Conservation (phyloP, 2,888 invertebrate genomes). For the Protonemura montana region DNA sequence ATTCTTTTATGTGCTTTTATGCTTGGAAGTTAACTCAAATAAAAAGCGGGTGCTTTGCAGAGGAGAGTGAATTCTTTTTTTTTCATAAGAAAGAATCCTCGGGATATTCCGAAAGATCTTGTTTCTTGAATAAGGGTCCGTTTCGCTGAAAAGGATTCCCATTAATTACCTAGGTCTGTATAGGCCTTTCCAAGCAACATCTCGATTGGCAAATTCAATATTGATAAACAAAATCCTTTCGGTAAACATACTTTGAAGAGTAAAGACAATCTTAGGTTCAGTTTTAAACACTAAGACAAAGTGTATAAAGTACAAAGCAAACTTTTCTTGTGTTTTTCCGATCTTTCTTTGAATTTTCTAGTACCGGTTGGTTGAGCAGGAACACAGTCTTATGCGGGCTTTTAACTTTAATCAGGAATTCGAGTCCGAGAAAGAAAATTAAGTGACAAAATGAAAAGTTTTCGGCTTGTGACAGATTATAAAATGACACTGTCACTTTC, state of each 20-base stretch:
- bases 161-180: neutral
- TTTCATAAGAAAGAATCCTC: neutral
- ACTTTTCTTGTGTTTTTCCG: neutral
- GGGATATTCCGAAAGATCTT: neutral
- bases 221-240: constrained; percentile 12
- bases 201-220: neutral
- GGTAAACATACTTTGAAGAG: neutral
- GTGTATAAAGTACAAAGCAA: neutral
- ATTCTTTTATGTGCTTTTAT: neutral
- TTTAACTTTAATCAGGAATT: constrained; percentile 13
- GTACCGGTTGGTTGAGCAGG: constrained; percentile 2
- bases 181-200: too few species aligned
- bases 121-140: neutral
- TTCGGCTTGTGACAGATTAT: neutral
- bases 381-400: constrained; percentile 34
- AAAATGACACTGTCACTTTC: neutral
- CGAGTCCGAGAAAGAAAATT: neutral
- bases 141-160: neutral
- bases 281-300: neutral
- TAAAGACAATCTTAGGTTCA: neutral
- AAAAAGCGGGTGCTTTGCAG: neutral
- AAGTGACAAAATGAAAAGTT: neutral
- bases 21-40: neutral
- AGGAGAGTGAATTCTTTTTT: neutral
- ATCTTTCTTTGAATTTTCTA: neutral